phyloP scores from a whole-genome alignment of 2,113 vertebrate species.

The Xenopus tropicalis region UCB_Xtro_10.0 CM004451.2:524501-525000 shows the following conservation, averaged over 20 bases:
- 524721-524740: not conserved
- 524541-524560: not conserved
- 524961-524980: too few species aligned
- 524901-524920: too few species aligned
- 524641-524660: not conserved
- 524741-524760: constrained; percentile 32
- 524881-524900: too few species aligned
- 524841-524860: too few species aligned
- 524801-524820: not conserved
- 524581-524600: not conserved
- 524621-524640: too few species aligned
- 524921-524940: too few species aligned
- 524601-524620: too few species aligned
- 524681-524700: not conserved
- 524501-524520: constrained; percentile 22
- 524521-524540: constrained; percentile 28
- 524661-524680: constrained; percentile 8
- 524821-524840: too few species aligned
- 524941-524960: too few species aligned
- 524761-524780: constrained; percentile 31
- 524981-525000: too few species aligned
- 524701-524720: constrained; percentile 24
- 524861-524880: too few species aligned
- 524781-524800: not conserved
- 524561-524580: constrained; percentile 1